Percentiles rank a stretch among this genome's conserved stretches.
phyloP scores from a whole-genome alignment of 1,140 invertebrate species.

The Conus ventricosus region DNA sequence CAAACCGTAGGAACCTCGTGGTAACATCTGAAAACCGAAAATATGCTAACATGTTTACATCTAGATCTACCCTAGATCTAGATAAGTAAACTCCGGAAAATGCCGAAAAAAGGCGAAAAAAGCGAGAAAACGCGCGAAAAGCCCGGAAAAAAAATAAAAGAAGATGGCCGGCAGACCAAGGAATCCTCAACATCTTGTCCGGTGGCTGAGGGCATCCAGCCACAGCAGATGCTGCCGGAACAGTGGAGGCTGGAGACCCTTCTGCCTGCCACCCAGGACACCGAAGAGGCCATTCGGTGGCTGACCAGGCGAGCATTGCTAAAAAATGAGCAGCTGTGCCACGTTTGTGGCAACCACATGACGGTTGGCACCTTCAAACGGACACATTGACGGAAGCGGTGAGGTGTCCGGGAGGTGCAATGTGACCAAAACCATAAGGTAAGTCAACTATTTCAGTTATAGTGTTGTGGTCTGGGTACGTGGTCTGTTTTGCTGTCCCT shows the following conservation, averaged over 20 bases:
- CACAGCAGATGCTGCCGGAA: too few relatives aligned
- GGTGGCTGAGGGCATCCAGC: not conserved
- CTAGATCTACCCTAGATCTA: too few relatives aligned
- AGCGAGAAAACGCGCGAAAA: too few relatives aligned
- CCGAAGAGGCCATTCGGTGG: too few relatives aligned
- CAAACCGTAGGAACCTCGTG: too few relatives aligned
- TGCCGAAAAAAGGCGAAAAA: too few relatives aligned
- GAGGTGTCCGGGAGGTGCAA: slow-evolving; percentile 1
- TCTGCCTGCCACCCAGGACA: not conserved
- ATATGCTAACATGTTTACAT: too few relatives aligned
- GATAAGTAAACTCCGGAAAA: too few relatives aligned
- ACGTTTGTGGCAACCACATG: not conserved
- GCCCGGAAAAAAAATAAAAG: not conserved
- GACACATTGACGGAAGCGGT: not conserved
- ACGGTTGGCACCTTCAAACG: not conserved
- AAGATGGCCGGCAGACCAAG: not conserved
- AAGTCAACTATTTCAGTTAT: too few relatives aligned
- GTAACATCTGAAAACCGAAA: too few relatives aligned
- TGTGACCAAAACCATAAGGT: too few relatives aligned
- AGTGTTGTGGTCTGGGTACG: slow-evolving; percentile 2
- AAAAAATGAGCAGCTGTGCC: not conserved
- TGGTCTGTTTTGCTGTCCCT: slow-evolving; percentile 3
- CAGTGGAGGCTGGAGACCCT: not conserved
- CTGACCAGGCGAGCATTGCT: not conserved
- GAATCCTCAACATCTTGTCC: not conserved